Conservation (phyloP, 35 echinoderm and acorn worm genomes). For the Lytechinus variegatus region DNA sequence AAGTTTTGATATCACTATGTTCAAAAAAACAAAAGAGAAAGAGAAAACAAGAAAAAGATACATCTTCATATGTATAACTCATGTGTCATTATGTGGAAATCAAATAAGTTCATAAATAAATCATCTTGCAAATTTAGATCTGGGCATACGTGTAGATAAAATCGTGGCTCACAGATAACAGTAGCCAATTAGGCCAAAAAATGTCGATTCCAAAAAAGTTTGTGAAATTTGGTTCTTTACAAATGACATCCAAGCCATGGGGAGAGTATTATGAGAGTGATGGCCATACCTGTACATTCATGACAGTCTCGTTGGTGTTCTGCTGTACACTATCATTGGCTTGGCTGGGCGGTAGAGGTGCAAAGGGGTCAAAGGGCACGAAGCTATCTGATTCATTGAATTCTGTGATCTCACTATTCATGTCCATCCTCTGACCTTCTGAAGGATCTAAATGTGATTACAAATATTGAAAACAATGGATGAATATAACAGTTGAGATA, state of each 20-base stretch:
- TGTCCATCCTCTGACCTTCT: constrained; percentile 26
- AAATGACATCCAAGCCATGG: not conserved
- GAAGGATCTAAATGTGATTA: not conserved
- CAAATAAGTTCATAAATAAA: no score
- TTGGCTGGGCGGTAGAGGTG: constrained; percentile 6
- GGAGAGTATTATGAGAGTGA: not conserved
- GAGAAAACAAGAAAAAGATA: no score
- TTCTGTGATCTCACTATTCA: not conserved
- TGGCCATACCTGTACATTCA: constrained; percentile 21
- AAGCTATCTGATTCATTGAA: constrained; percentile 36
- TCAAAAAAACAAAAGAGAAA: no score
- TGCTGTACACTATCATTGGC: not conserved
- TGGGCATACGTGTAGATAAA: no score
- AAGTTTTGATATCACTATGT: no score
- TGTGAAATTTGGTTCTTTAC: not conserved
- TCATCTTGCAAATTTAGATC: no score
- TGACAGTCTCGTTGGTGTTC: not conserved
- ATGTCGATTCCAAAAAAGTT: not conserved
- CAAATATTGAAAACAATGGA: not conserved
- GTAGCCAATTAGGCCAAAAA: no score
- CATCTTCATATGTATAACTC: no score
- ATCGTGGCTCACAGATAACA: no score
- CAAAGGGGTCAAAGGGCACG: constrained; percentile 60
- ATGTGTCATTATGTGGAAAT: no score
- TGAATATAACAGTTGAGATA: no score